phyloP scores from a whole-genome alignment of 2,797 vertebrate species.

The Falco concolor region DNA sequence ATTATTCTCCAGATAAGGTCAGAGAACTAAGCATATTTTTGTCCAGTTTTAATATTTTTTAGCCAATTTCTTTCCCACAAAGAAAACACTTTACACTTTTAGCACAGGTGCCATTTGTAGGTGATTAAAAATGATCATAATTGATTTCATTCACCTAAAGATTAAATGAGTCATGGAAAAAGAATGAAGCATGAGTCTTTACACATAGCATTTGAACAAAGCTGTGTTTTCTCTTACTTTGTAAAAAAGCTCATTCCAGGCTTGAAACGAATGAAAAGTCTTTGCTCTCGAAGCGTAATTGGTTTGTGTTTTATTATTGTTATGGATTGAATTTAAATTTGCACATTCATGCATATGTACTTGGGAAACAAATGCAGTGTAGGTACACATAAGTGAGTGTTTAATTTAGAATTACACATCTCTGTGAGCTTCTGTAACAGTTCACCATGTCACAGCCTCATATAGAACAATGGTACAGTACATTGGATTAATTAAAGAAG shows the following conservation, averaged over 20 bases:
- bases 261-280: constrained; percentile 60
- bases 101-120: neutral
- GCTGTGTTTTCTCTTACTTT: constrained; percentile 52
- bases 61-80: neutral
- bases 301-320: constrained; percentile 48
- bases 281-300: constrained; percentile 52
- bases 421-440: constrained; percentile 74
- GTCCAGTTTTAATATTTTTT: neutral
- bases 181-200: constrained; percentile 40
- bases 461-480: constrained; percentile 76
- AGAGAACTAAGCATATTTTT: neutral
- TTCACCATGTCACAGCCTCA: constrained; percentile 73
- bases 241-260: constrained; percentile 46
- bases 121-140: constrained; percentile 15
- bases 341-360: constrained; percentile 36
- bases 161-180: constrained; percentile 51
- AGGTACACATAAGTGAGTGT: constrained; percentile 69
- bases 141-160: constrained; percentile 34
- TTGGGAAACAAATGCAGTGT: constrained; percentile 47
- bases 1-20: constrained; percentile 19
- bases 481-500: constrained; percentile 86
- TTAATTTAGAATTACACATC: constrained; percentile 78
- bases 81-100: neutral
- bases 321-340: constrained; percentile 66
- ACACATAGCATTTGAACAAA: constrained; percentile 49